Conservation (phyloP, 1,140 invertebrate species). For the Drosophila parabipectinata region DNA sequence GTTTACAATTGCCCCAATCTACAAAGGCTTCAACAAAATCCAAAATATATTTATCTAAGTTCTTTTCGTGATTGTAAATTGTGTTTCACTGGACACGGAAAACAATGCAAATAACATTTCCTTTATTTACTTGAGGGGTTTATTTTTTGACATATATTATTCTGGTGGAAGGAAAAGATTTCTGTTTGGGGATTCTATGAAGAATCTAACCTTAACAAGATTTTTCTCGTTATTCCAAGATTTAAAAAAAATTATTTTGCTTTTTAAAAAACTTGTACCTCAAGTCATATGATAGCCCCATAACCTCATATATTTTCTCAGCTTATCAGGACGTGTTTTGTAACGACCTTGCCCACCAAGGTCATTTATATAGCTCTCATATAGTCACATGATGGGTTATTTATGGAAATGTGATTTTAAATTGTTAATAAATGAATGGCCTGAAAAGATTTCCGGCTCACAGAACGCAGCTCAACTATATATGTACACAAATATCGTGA, state of each 20-base stretch:
- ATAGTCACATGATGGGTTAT: constrained; percentile 18
- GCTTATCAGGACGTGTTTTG: background rate
- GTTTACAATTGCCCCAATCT: constrained; percentile 38
- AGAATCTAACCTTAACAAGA: background rate
- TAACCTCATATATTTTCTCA: background rate
- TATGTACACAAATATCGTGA: constrained; percentile 20
- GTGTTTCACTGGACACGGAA: constrained; percentile 15
- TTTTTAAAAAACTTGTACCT: constrained; percentile 1
- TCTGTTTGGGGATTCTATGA: background rate
- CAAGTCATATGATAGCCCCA: background rate
- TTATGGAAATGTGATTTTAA: constrained; percentile 37
- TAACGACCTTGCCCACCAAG: constrained; percentile 20
- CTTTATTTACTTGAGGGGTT: constrained; percentile 1
- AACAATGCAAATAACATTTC: constrained; percentile 19
- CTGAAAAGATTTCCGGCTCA: constrained; percentile 52
- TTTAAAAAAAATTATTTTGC: background rate
- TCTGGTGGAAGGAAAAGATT: background rate
- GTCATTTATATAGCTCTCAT: constrained; percentile 6
- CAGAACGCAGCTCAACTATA: constrained; percentile 9
- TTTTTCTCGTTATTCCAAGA: background rate
- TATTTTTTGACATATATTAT: background rate
- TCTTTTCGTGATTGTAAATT: constrained; percentile 12
- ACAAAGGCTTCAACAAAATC: constrained; percentile 15
- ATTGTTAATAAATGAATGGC: constrained; percentile 27
- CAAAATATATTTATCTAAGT: constrained; percentile 24